Evolutionary conservation across 2,888 invertebrate species (phyloP).

Genomic region (Drosophila eohydei): DNA sequence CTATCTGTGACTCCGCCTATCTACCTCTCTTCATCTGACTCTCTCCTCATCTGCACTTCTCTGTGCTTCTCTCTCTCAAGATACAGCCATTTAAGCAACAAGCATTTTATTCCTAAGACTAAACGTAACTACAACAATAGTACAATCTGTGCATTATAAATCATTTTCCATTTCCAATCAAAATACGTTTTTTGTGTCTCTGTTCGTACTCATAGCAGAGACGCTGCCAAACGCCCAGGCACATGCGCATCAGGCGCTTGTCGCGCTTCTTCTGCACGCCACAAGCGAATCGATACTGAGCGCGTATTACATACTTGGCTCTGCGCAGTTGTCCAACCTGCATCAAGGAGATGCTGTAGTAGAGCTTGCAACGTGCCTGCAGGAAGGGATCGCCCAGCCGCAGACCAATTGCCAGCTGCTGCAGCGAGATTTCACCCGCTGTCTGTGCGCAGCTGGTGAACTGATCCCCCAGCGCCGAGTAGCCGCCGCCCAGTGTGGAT

Average conservation of each 20-base stretch:
- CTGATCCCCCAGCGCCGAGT: slow-evolving; percentile 96
- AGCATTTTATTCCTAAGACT: neutral
- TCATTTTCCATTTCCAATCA: neutral
- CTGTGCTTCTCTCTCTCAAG: neutral
- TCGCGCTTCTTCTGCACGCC: slow-evolving; percentile 85
- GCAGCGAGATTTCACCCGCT: slow-evolving; percentile 94
- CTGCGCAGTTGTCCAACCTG: slow-evolving; percentile 90
- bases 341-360: slow-evolving; percentile 93
- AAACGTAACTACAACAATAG: neutral
- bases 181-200: neutral
- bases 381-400: slow-evolving; percentile 92
- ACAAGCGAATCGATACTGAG: slow-evolving; percentile 86
- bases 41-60: neutral
- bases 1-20: too few relatives aligned
- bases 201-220: slow-evolving; percentile 86
- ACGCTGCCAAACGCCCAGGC: slow-evolving; percentile 94
- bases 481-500: slow-evolving; percentile 98
- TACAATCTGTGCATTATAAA: neutral
- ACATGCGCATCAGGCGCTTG: slow-evolving; percentile 90
- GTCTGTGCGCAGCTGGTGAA: slow-evolving; percentile 91
- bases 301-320: slow-evolving; percentile 88
- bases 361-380: slow-evolving; percentile 93
- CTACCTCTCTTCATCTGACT: neutral
- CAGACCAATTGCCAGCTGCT: slow-evolving; percentile 92
- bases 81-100: neutral